These are phyloP conservation scores for Chunga burmeisteri DNA, from an alignment of 2,113 vertebrate species.

Conservation along the genomic window DNA sequence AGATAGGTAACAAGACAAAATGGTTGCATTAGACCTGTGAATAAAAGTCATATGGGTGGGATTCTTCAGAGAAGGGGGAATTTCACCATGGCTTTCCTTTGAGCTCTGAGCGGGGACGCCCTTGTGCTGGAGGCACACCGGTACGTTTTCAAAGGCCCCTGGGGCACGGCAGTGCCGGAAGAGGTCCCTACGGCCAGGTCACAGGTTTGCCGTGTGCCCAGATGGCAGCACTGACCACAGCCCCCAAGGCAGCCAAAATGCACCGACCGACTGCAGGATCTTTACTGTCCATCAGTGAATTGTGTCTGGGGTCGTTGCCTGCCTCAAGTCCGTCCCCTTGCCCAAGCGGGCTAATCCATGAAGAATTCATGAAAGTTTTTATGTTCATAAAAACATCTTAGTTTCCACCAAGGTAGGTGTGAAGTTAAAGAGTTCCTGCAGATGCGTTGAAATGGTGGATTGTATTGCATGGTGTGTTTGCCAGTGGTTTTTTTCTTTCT, in stretches of 20 bases:
- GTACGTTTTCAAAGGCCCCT: background rate
- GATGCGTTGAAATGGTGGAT: background rate
- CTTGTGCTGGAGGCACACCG: fast-evolving
- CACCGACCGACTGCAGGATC: background rate
- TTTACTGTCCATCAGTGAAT: background rate
- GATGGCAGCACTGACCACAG: fast-evolving
- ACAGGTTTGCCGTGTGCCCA: background rate
- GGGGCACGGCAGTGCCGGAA: background rate
- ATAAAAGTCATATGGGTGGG: background rate
- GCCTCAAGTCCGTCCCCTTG: background rate
- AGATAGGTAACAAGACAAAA: background rate
- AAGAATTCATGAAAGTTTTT: background rate
- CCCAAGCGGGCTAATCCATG: fast-evolving
- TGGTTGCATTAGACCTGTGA: fast-evolving
- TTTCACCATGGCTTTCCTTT: background rate
- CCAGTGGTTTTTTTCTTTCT: background rate
- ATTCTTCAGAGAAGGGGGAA: background rate
- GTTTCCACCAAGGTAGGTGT: background rate
- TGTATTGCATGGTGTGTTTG: background rate
- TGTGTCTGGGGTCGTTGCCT: background rate
- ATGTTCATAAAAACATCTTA: background rate
- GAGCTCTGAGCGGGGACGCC: background rate
- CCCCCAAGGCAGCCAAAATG: background rate
- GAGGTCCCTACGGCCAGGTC: fast-evolving
- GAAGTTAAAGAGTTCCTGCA: background rate